Evolutionary conservation across 2,797 vertebrate genomes (phyloP).

Genomic region (Dendrocincla fuliginosa): DNA sequence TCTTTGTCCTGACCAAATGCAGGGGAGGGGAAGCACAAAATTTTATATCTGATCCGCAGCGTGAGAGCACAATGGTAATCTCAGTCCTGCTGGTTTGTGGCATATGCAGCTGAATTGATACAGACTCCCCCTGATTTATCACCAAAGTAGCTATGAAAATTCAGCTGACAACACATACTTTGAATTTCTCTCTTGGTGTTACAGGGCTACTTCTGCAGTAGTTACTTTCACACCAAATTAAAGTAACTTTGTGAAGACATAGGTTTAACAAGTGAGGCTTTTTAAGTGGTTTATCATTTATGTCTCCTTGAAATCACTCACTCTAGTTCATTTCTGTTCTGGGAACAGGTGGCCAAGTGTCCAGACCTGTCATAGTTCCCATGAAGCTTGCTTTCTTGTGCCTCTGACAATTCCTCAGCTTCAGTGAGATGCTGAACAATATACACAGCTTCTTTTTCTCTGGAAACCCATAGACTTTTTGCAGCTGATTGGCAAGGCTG

Average conservation of each 20-base stretch:
- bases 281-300: background rate
- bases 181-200: background rate
- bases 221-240: background rate
- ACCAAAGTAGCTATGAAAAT: conserved; percentile 8
- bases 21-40: background rate
- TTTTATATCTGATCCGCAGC: background rate
- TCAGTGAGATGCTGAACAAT: background rate
- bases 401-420: background rate
- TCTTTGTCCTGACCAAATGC: background rate
- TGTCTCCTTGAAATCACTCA: background rate
- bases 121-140: background rate
- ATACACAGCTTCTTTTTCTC: fast-evolving
- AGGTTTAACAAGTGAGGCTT: background rate
- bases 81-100: conserved; percentile 5
- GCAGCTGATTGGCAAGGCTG: background rate
- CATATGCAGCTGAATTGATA: background rate
- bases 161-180: background rate
- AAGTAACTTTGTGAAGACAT: background rate
- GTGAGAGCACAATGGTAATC: background rate
- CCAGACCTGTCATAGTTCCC: background rate
- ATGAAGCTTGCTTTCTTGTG: background rate
- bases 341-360: background rate
- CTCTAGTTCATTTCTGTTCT: background rate
- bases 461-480: background rate
- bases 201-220: background rate